Percentiles rank a stretch among this genome's conserved stretches.
Conservation (phyloP, 1,140 invertebrate genomes). For the Hormaphis cornu region DNA sequence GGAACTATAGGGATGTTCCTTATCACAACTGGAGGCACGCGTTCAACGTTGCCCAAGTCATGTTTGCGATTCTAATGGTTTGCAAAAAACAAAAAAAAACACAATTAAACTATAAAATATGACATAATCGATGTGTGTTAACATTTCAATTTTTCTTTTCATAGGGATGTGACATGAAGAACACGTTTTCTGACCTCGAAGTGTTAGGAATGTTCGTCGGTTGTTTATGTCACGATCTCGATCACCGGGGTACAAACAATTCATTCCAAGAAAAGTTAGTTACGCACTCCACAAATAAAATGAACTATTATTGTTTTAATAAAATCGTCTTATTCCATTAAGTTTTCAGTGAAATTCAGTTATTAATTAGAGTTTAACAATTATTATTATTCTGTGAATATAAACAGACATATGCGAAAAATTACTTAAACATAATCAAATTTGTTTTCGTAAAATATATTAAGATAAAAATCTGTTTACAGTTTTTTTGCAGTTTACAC, state of each 20-base stretch:
- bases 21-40: constrained; percentile 64
- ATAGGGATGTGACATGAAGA: constrained; percentile 47
- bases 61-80: constrained; percentile 54
- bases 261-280: constrained; percentile 60
- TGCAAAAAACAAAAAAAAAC: constrained; percentile 17
- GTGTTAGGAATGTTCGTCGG: constrained; percentile 58
- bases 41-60: constrained; percentile 57
- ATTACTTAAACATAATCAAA: too few relatives aligned
- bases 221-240: constrained; percentile 61
- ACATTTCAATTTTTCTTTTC: background rate
- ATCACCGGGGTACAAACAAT: constrained; percentile 60
- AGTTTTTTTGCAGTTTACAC: too few relatives aligned
- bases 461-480: too few relatives aligned
- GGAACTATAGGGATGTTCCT: constrained; percentile 58
- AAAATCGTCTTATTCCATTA: too few relatives aligned
- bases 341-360: too few relatives aligned
- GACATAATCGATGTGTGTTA: background rate
- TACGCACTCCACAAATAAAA: constrained; percentile 33
- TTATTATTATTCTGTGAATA: too few relatives aligned
- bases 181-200: constrained; percentile 50
- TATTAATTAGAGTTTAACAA: too few relatives aligned
- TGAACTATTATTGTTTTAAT: too few relatives aligned
- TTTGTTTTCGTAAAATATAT: too few relatives aligned
- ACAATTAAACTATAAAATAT: too few relatives aligned
- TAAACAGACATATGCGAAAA: too few relatives aligned